These are phyloP conservation scores for Argentina silus DNA, from an alignment of 2,797 vertebrate species.

Conservation along the genomic window DNA sequence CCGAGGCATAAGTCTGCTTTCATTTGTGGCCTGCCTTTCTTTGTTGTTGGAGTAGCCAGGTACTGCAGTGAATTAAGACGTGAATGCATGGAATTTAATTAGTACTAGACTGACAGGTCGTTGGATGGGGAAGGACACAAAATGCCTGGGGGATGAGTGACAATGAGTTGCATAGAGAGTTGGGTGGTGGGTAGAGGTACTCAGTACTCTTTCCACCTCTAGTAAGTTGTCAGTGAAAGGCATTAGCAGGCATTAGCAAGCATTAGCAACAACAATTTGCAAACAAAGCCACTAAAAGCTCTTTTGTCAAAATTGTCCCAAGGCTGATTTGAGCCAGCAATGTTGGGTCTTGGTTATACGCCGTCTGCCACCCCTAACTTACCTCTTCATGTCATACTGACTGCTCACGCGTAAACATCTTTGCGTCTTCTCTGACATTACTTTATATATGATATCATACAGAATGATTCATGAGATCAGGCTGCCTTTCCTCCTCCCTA, in stretches of 20 bases:
- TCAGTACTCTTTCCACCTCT: background rate
- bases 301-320: too few species aligned
- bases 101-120: background rate
- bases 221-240: too few species aligned
- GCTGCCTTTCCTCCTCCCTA: background rate
- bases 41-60: background rate
- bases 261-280: too few species aligned
- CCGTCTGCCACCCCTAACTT: too few species aligned
- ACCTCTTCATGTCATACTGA: too few species aligned
- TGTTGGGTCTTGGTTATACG: too few species aligned
- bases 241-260: too few species aligned
- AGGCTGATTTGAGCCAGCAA: too few species aligned
- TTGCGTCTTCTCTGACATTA: too few species aligned
- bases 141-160: background rate
- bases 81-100: constrained; percentile 18
- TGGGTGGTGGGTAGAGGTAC: background rate
- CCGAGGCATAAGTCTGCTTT: background rate
- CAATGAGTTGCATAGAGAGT: constrained; percentile 7
- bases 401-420: too few species aligned
- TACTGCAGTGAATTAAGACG: background rate
- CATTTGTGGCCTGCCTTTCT: background rate
- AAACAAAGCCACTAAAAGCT: too few species aligned
- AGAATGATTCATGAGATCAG: background rate
- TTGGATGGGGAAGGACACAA: background rate
- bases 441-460: too few species aligned